These are phyloP conservation scores for Crotalus horridus DNA, from an alignment of 2,113 vertebrate species.

Conservation along the genomic window DNA sequence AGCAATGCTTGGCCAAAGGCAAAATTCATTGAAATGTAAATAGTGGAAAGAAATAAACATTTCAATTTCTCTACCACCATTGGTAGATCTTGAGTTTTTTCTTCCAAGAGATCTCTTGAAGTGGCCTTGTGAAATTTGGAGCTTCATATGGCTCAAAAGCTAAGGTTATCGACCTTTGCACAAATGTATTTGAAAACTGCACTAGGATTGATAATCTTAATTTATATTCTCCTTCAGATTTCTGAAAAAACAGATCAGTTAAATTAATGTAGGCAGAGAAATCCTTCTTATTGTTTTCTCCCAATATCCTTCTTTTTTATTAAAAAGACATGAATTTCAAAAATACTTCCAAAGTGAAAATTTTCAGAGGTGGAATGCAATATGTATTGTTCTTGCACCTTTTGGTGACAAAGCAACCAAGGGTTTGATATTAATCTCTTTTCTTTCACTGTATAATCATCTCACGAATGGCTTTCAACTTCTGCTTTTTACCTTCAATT, in stretches of 20 bases:
- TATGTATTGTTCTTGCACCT: background rate
- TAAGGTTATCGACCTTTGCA: background rate
- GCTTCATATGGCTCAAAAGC: background rate
- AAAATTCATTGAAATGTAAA: background rate
- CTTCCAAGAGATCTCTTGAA: background rate
- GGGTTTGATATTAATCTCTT: background rate
- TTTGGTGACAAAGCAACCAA: background rate
- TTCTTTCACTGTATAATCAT: background rate
- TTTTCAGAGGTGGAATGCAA: background rate
- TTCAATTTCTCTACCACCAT: background rate
- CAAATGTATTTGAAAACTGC: background rate
- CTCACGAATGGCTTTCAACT: background rate
- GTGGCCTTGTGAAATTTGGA: background rate
- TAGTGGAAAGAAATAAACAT: background rate
- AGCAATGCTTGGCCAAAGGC: background rate
- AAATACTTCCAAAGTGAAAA: background rate
- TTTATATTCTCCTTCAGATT: background rate
- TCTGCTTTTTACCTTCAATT: background rate
- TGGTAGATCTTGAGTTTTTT: background rate
- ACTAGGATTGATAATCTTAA: background rate
- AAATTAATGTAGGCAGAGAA: background rate
- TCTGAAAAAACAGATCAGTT: background rate
- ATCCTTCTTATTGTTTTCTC: background rate
- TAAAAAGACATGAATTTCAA: background rate
- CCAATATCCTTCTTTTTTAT: background rate